These are phyloP conservation scores for Dinoponera quadriceps DNA, from an alignment of 1,140 invertebrate genomes.

Conservation along the genomic window DNA sequence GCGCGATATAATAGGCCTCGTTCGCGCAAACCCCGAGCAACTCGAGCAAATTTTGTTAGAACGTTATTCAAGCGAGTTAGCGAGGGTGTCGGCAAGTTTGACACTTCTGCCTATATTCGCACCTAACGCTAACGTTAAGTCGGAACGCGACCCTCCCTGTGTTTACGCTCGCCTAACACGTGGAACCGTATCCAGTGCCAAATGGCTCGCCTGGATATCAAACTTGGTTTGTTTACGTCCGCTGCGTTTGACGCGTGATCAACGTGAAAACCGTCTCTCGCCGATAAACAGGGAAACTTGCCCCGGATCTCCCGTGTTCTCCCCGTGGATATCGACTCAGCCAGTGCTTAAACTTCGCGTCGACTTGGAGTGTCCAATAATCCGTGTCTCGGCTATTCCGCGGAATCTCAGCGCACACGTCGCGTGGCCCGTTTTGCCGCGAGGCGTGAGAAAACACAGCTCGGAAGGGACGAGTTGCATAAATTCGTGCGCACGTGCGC, in stretches of 20 bases:
- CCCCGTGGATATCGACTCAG: conserved; percentile 42
- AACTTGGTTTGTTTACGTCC: conserved; percentile 61
- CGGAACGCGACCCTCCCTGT: conserved; percentile 37
- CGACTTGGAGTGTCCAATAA: background rate
- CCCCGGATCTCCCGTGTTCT: background rate
- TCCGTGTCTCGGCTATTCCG: conserved; percentile 19
- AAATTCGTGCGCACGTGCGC: background rate
- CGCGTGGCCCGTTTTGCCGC: too few species aligned
- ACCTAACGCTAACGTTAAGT: conserved; percentile 59
- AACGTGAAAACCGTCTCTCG: conserved; percentile 43
- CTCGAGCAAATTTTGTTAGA: conserved; percentile 54
- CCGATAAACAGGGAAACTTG: conserved; percentile 50
- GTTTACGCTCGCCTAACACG: conserved; percentile 42
- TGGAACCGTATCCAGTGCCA: conserved; percentile 43
- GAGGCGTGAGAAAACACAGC: too few species aligned
- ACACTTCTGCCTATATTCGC: conserved; percentile 49
- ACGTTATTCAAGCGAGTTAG: conserved; percentile 57
- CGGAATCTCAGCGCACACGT: too few species aligned
- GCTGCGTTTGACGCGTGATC: conserved; percentile 53
- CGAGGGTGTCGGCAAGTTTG: conserved; percentile 47
- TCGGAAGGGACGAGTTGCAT: background rate
- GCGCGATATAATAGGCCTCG: conserved; percentile 17
- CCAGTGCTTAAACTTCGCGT: conserved; percentile 15
- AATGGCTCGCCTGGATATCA: conserved; percentile 53
- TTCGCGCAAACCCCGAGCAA: conserved; percentile 21